Conservation (phyloP, 1,140 invertebrate species). For the Bacillus rossius region DNA sequence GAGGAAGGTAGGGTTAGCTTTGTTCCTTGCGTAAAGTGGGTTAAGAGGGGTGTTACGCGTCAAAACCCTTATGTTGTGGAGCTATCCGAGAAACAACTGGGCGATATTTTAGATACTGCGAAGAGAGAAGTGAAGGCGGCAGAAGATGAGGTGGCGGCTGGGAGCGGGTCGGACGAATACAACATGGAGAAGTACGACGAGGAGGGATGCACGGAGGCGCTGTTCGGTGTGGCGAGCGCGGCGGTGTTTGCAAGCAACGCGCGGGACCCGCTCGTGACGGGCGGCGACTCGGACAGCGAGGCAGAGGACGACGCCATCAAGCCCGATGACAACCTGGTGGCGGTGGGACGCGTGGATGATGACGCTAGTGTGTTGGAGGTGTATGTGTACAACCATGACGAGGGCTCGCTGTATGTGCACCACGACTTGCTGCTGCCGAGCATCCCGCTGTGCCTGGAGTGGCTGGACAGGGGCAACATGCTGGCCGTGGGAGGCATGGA, state of each 20-base stretch:
- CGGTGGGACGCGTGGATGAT: slow-evolving; percentile 80
- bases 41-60: too few relatives aligned
- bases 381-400: slow-evolving; percentile 85
- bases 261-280: slow-evolving; percentile 53
- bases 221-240: slow-evolving; percentile 45
- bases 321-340: slow-evolving; percentile 84
- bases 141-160: slow-evolving; percentile 6
- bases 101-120: too few relatives aligned
- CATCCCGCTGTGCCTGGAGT: slow-evolving; percentile 88
- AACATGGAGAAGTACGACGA: slow-evolving; percentile 9
- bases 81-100: too few relatives aligned
- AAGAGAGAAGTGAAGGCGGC: background rate
- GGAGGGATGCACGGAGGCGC: slow-evolving; percentile 21
- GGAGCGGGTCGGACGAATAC: background rate
- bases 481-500: slow-evolving; percentile 90
- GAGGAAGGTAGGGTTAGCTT: too few relatives aligned
- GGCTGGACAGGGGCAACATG: slow-evolving; percentile 86
- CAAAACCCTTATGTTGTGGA: too few relatives aligned
- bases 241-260: slow-evolving; percentile 46
- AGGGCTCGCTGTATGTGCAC: slow-evolving; percentile 86
- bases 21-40: too few relatives aligned
- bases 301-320: slow-evolving; percentile 89
- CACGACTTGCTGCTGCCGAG: slow-evolving; percentile 86
- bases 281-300: slow-evolving; percentile 51
- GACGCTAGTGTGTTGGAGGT: slow-evolving; percentile 84